Conservation (phyloP, 2,113 vertebrate genomes). For the Monopterus albus region DNA sequence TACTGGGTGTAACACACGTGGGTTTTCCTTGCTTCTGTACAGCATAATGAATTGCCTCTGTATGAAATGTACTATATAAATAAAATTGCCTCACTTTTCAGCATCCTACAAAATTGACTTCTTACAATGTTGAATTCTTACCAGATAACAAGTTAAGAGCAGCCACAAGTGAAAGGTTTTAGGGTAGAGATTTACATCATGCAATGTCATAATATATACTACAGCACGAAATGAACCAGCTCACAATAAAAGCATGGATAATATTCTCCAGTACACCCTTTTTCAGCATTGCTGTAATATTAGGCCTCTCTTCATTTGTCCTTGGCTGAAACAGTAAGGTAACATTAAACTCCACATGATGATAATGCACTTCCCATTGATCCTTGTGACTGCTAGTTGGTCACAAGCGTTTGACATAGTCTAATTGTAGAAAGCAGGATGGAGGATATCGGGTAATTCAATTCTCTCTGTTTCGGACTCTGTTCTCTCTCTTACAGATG, state of each 20-base stretch:
- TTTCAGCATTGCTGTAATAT: not conserved
- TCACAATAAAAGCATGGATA: not conserved
- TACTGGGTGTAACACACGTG: no score
- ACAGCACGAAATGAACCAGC: not conserved
- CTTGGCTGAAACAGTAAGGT: not conserved
- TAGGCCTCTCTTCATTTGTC: not conserved
- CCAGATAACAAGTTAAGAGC: not conserved
- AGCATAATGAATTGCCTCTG: no score
- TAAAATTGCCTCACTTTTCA: no score
- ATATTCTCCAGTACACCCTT: not conserved
- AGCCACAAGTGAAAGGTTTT: not conserved
- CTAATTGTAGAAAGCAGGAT: conserved; percentile 30
- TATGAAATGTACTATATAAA: no score
- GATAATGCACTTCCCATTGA: conserved; percentile 45
- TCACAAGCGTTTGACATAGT: conserved; percentile 33
- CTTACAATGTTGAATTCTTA: not conserved
- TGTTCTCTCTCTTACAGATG: not conserved
- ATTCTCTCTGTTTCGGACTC: not conserved
- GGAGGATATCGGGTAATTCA: not conserved
- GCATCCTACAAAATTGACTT: not conserved
- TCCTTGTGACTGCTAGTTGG: conserved; percentile 26
- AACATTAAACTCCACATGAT: conserved; percentile 16
- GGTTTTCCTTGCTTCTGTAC: no score
- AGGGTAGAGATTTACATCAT: no score
- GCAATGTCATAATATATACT: not conserved